These are phyloP conservation scores for Sibirionetta formosa DNA, from an alignment of 2,797 vertebrate species.

Conservation along the genomic window DNA sequence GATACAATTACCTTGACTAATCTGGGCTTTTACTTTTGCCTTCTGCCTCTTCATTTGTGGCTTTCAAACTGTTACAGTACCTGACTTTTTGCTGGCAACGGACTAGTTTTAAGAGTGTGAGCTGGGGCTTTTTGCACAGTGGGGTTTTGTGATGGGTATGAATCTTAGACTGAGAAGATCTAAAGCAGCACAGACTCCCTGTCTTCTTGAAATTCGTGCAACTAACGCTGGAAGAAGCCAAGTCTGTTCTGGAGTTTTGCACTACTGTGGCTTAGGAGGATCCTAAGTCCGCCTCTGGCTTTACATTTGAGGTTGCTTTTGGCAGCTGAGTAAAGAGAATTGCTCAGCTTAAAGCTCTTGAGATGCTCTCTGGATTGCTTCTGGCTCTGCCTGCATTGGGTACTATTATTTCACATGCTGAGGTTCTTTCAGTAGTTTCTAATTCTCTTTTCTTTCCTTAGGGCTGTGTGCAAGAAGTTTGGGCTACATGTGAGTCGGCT, in stretches of 20 bases:
- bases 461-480: constrained; percentile 98
- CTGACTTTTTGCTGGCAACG: neutral
- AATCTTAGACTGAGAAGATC: neutral
- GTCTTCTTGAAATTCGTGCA: neutral
- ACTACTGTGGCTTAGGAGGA: neutral
- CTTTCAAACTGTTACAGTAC: neutral
- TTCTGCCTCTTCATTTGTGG: neutral
- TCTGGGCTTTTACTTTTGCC: neutral
- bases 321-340: neutral
- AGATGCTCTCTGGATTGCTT: accelerated
- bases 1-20: neutral
- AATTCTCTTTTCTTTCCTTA: constrained; percentile 66
- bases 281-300: neutral
- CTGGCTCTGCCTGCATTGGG: neutral
- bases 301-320: neutral
- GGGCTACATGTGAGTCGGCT: constrained; percentile 96
- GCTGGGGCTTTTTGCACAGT: neutral
- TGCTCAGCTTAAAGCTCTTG: neutral
- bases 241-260: neutral
- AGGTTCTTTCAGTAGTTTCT: neutral
- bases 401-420: neutral
- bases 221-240: neutral
- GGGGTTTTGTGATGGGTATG: neutral
- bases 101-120: neutral
- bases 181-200: neutral